These are phyloP conservation scores for Heliocidaris tuberculata DNA, from an alignment of 35 echinoderm and acorn worm genomes.

Conservation along the genomic window DNA sequence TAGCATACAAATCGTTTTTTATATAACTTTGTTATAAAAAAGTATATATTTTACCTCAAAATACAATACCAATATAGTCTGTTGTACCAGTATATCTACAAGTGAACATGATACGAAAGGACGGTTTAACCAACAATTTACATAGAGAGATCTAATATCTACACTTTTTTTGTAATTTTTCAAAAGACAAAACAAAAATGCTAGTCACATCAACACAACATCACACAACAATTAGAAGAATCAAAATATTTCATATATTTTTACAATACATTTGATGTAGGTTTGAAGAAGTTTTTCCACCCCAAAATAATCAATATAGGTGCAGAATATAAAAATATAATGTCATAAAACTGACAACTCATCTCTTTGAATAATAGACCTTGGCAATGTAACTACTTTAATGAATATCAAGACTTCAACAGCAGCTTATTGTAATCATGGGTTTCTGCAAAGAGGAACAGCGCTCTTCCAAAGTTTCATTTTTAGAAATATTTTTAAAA, in stretches of 20 bases:
- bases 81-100: not conserved
- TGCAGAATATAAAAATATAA: not conserved
- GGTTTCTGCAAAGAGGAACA: too few species aligned
- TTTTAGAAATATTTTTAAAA: too few species aligned
- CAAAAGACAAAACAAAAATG: not conserved
- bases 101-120: not conserved
- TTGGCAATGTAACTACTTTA: too few species aligned
- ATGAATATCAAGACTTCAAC: too few species aligned
- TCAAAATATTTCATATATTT: not conserved
- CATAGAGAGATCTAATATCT: not conserved
- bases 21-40: not conserved
- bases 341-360: not conserved
- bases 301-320: not conserved
- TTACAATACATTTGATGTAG: not conserved
- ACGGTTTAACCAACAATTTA: constrained; percentile 17
- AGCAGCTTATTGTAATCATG: too few species aligned
- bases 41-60: not conserved
- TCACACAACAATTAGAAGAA: not conserved
- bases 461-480: too few species aligned
- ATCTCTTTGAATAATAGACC: too few species aligned
- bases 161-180: not conserved
- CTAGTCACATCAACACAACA: not conserved
- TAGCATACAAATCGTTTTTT: not conserved
- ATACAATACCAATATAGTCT: not conserved
- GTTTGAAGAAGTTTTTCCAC: not conserved